Base-by-base conservation (phyloP, 2,797 vertebrate genomes). In the Glossophaga mutica region DNA sequence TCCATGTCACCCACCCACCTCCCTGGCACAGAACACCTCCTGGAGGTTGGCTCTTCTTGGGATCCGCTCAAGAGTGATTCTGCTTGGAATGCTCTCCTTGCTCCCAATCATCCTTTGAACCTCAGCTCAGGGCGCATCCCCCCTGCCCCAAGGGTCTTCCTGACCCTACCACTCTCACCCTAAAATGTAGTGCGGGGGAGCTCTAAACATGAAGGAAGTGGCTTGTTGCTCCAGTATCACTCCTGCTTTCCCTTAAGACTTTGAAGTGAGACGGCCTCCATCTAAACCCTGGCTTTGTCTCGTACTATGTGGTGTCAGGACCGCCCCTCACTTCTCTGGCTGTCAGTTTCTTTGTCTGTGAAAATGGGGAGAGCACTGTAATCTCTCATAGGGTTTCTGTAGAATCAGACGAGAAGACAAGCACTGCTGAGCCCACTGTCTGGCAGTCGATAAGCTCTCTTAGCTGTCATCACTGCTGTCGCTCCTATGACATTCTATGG, bases 141-240 rank as follows among this genome's bases (percentile, higher is more conserved):
- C 2, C 34, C 46, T 11, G 19, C 21, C 8, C 14, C 6, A 62
- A 34, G 21, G 50, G 16, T 79, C 18, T 93, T 34, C 29, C 3
- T 9, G 7, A 42, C 0, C 16, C 10, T 16, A 12, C 1, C 3
- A 2, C 3, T 2, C 3, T 21, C 9, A n/a, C 14, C 9, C 37
- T 71, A 42, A 71, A 81, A 81, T 46, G 26, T 6, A 44, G 11
- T 57, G 1, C 0, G 3, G 16, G 29, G 37, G 39, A n/a, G 1
- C 34, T 48, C 6, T 26, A n/a, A 37, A 71, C 59, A 77, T 19
- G 73, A 15, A 89, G 70, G 62, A 55, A 52, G 67, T 29, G 21
- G 1, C 2, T 3, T 68, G 55, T 24, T 52, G 34, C 44, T 76
- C 34, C 3, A 79, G 37, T 24, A 73, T 55, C 37, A 71, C 9